Evolutionary conservation across 2,888 invertebrate genomes (phyloP), one percentile per base, ranked within the genome.

Genomic region (Druceiella hillmani): DNA sequence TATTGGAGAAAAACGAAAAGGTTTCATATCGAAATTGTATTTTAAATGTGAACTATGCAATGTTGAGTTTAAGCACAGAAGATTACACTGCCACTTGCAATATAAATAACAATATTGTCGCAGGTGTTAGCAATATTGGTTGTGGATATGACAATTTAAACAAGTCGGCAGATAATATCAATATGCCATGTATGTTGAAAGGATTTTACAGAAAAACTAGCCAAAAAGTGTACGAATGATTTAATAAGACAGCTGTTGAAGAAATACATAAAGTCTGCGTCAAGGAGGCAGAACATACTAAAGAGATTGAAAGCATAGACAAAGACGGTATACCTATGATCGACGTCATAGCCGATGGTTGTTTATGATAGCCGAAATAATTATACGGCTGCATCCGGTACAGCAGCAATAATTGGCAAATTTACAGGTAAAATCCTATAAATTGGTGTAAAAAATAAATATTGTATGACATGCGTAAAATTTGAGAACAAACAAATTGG

Each of bases 361-460:
- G 10, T 34, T 26, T 16, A 17, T 13, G 5, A 34, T 27, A 26
- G 14, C 17, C 12, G 34, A 16, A 34, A 25, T 12, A 36, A 36
- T 29, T 36, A 36, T 36, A 9, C 29, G 15, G 36, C 36, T 28
- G 28, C 29, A 14, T 36, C 29, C 14, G 29, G 36, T 20, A 29
- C 36, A 12, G 36, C 28, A 28, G 36, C 22, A 28, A 36, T 36
- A 9, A 36, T 36, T 10, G 36, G 29, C 9, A 20, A 9, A 17
- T 9, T 29, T 28, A 36, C 36, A 12, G 14, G 24, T n/a, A 29
- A 36, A 20, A n/a, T 36, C 20, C 22, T 36, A 20, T 28, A 28
- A 20, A 12, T 36, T 20, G 28, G 20, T 12, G 17, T 36, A 9
- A 36, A 36, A 36, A 36, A 32, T n/a, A 17, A 14, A n/a, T n/a